Conservation (phyloP, 2,797 vertebrate species). For the Anolis apletophallus region DNA sequence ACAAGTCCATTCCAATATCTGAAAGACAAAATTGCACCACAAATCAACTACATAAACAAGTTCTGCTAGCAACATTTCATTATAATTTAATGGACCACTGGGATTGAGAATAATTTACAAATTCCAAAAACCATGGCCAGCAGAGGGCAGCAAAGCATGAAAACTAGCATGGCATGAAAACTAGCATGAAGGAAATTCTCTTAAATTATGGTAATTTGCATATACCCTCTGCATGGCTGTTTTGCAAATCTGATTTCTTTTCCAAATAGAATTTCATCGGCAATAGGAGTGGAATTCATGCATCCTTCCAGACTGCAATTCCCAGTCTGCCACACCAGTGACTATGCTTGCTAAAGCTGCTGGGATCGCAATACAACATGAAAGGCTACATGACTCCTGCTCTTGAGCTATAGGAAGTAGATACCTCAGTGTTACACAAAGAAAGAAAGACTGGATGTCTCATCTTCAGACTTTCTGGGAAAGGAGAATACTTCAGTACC, state of each 20-base stretch:
- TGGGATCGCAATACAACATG: too few relatives aligned
- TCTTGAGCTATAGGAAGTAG: not conserved
- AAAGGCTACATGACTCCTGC: too few relatives aligned
- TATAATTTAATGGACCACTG: not conserved
- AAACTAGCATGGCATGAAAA: not conserved
- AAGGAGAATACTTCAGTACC: constrained; percentile 63
- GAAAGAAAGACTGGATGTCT: not conserved
- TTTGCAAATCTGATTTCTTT: not conserved
- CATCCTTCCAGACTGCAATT: too few relatives aligned
- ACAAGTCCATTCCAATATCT: constrained; percentile 95
- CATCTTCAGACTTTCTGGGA: not conserved
- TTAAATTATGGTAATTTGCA: not conserved
- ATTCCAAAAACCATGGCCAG: not conserved
- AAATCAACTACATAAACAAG: not conserved
- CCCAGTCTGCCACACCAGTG: too few relatives aligned
- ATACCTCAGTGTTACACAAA: not conserved
- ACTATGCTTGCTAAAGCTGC: too few relatives aligned
- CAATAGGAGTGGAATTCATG: too few relatives aligned
- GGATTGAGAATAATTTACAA: not conserved
- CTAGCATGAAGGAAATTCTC: constrained; percentile 12
- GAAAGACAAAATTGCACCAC: constrained; percentile 16
- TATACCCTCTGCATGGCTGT: not conserved
- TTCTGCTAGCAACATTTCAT: not conserved
- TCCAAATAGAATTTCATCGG: constrained; percentile 3
- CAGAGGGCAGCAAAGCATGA: constrained; percentile 24